Conservation (phyloP, 2,113 vertebrate species). For the Gobio gobio region DNA sequence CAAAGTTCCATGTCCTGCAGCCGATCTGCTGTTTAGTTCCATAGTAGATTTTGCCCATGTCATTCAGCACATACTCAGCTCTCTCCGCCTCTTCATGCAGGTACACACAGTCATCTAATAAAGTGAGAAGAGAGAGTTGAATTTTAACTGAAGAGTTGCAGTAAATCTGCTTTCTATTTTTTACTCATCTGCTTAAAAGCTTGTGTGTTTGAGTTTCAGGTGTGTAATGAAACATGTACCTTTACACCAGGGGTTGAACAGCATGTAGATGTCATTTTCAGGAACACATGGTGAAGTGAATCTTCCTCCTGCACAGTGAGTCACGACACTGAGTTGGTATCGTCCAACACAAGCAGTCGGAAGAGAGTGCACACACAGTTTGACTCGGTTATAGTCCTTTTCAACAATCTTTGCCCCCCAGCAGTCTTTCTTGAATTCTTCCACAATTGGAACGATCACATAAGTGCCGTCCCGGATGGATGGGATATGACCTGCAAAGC, state of each 20-base stretch:
- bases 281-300: slow-evolving; percentile 65
- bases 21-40: slow-evolving; percentile 91
- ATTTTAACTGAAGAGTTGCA: neutral
- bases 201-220: neutral
- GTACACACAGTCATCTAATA: slow-evolving; percentile 22
- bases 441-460: slow-evolving; percentile 16
- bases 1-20: slow-evolving; percentile 88
- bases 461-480: slow-evolving; percentile 6
- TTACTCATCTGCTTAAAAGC: too few species aligned
- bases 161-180: too few species aligned
- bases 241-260: slow-evolving; percentile 13
- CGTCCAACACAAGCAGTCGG: slow-evolving; percentile 2
- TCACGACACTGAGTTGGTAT: slow-evolving; percentile 15
- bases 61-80: slow-evolving; percentile 73
- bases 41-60: slow-evolving; percentile 87
- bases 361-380: slow-evolving; percentile 2
- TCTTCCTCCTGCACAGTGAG: slow-evolving; percentile 24
- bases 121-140: neutral
- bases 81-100: neutral
- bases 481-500: neutral
- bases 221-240: neutral
- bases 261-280: slow-evolving; percentile 20
- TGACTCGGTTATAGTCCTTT: slow-evolving; percentile 6
- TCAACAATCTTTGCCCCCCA: slow-evolving; percentile 18
- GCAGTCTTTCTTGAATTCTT: slow-evolving; percentile 28